These are phyloP conservation scores for Tribolium castaneum DNA, from an alignment of 1,140 invertebrate genomes.

Conservation along the genomic window DNA sequence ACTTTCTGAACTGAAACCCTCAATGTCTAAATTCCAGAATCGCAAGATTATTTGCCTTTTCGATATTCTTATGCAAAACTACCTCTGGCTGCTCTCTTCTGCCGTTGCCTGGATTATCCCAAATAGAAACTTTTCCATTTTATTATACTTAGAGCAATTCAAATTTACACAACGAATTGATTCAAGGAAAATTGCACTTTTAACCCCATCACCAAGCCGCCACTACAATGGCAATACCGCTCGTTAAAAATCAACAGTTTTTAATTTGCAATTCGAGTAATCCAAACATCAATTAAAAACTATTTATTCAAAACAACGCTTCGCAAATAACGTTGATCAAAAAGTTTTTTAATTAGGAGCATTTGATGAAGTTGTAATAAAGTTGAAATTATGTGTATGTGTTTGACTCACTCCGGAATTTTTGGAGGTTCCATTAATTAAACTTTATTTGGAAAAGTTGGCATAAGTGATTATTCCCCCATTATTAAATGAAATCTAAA, in stretches of 20 bases:
- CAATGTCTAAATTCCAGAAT: constrained; percentile 47
- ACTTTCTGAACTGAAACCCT: constrained; percentile 50
- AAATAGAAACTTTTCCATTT: not conserved
- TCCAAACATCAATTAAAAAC: not conserved
- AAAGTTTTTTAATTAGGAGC: not conserved
- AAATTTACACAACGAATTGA: not conserved
- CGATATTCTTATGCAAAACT: constrained; percentile 45
- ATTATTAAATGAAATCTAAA: no score
- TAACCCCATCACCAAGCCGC: not conserved
- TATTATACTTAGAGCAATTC: not conserved
- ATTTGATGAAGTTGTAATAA: not conserved
- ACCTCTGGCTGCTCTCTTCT: not conserved
- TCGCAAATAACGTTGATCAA: not conserved
- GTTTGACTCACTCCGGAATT: no score
- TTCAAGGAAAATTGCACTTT: not conserved
- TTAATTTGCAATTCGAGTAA: not conserved
- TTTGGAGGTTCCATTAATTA: no score
- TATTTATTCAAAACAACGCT: not conserved
- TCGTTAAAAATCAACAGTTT: not conserved
- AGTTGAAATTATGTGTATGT: no score
- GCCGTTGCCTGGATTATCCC: not conserved
- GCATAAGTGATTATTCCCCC: no score
- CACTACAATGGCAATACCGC: not conserved
- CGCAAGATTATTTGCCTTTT: constrained; percentile 48
- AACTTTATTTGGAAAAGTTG: no score